phyloP scores from a whole-genome alignment of 2,113 vertebrate species.

The Phocoena phocoena region DNA sequence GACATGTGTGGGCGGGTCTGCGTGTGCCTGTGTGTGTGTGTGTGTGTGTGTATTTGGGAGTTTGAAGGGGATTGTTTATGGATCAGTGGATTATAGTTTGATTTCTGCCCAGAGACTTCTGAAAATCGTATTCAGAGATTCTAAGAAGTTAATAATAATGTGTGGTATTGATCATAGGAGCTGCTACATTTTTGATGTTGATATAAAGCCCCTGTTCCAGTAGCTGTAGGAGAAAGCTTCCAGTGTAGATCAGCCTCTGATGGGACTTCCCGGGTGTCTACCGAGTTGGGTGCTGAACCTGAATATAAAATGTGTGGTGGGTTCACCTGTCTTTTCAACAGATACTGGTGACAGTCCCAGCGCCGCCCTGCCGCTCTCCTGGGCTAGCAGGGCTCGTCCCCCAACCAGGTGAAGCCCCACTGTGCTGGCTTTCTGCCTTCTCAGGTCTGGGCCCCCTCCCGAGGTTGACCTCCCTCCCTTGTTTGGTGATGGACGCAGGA shows the following conservation, averaged over 20 bases:
- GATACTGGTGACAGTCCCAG: neutral
- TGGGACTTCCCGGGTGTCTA: neutral
- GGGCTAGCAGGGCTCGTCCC: neutral
- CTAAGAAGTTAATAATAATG: neutral
- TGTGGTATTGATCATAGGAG: neutral
- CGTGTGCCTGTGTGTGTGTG: neutral
- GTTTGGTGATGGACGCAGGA: too few relatives aligned
- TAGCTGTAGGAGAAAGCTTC: neutral
- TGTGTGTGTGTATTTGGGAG: neutral
- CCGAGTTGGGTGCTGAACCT: too few relatives aligned
- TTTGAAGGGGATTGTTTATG: too few relatives aligned
- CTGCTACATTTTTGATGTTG: neutral
- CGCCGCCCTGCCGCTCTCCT: neutral
- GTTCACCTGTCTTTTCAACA: fast-evolving
- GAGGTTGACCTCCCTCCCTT: neutral
- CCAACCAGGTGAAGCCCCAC: too few relatives aligned
- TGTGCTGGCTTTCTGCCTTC: neutral
- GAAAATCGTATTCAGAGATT: neutral
- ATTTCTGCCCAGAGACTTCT: neutral
- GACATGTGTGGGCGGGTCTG: fast-evolving
- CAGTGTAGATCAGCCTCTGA: neutral
- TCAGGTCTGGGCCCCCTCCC: neutral
- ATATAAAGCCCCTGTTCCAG: neutral
- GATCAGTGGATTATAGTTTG: neutral
- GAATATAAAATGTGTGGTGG: neutral